Conservation (phyloP, 2,797 vertebrate species). For the Varecia variegata region DNA sequence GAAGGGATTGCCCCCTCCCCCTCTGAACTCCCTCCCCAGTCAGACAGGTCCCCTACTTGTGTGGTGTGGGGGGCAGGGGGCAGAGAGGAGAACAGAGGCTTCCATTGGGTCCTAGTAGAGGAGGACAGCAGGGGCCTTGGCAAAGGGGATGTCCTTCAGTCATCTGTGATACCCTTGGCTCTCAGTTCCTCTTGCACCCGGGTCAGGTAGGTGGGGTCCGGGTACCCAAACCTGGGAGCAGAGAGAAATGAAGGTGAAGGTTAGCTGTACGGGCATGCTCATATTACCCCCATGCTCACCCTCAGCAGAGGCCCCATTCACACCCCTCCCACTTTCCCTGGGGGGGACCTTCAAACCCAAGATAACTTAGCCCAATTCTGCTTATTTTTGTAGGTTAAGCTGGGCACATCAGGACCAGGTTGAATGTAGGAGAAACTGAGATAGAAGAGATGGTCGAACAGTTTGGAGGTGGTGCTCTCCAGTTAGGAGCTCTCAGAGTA, state of each 20-base stretch:
- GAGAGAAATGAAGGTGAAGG: slow-evolving; percentile 46
- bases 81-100: slow-evolving; percentile 59
- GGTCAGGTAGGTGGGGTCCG: slow-evolving; percentile 95
- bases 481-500: slow-evolving; percentile 7
- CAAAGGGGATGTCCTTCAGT: slow-evolving; percentile 83
- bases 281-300: background rate
- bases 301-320: background rate
- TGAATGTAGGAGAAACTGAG: slow-evolving; percentile 14
- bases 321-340: background rate
- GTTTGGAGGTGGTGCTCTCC: slow-evolving; percentile 10
- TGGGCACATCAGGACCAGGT: background rate
- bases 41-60: slow-evolving; percentile 54
- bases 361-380: slow-evolving; percentile 28
- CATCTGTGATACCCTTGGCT: slow-evolving; percentile 94
- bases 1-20: slow-evolving; percentile 8
- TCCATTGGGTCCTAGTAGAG: slow-evolving; percentile 50
- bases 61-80: slow-evolving; percentile 24
- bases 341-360: background rate
- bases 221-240: slow-evolving; percentile 93
- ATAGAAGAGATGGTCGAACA: background rate
- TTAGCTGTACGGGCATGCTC: background rate
- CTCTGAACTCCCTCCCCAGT: slow-evolving; percentile 50
- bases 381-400: slow-evolving; percentile 26
- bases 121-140: slow-evolving; percentile 38
- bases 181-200: slow-evolving; percentile 95